Conservation (phyloP, 2,797 vertebrate genomes). For the Novumbra hubbsi region DNA sequence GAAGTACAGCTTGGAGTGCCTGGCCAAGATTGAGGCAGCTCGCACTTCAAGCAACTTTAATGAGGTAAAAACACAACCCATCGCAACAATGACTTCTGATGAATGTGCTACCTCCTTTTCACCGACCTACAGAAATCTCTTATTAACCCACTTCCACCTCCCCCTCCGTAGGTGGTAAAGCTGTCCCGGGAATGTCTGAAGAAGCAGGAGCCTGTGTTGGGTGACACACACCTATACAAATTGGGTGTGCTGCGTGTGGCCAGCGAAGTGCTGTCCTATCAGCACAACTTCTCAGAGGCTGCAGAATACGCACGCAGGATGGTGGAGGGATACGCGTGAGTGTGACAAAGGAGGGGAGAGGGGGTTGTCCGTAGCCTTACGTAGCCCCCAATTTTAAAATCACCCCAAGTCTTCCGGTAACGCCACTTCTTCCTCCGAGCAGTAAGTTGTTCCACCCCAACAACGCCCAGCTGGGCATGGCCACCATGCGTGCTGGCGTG, state of each 20-base stretch:
- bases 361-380: background rate
- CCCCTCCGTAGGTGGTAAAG: constrained; percentile 77
- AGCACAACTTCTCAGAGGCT: constrained; percentile 83
- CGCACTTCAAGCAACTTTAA: constrained; percentile 77
- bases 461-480: constrained; percentile 88
- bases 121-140: background rate
- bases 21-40: constrained; percentile 83
- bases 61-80: constrained; percentile 67
- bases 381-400: background rate
- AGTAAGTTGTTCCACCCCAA: constrained; percentile 90
- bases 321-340: constrained; percentile 89
- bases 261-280: constrained; percentile 86
- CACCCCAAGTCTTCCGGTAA: too few relatives aligned
- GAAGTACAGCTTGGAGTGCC: constrained; percentile 76
- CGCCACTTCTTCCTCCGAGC: background rate
- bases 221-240: constrained; percentile 81
- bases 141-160: too few relatives aligned
- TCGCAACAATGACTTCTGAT: background rate
- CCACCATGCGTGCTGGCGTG: constrained; percentile 86
- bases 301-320: constrained; percentile 77
- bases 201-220: constrained; percentile 84
- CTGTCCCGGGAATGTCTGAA: constrained; percentile 81
- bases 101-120: background rate
- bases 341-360: constrained; percentile 15
- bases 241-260: constrained; percentile 79